A percentile compares a stretch with the other conserved stretches of the same genome.
Evolutionary conservation across 2,888 invertebrate species (phyloP).

Genomic region (Lepidochitona cinerea): DNA sequence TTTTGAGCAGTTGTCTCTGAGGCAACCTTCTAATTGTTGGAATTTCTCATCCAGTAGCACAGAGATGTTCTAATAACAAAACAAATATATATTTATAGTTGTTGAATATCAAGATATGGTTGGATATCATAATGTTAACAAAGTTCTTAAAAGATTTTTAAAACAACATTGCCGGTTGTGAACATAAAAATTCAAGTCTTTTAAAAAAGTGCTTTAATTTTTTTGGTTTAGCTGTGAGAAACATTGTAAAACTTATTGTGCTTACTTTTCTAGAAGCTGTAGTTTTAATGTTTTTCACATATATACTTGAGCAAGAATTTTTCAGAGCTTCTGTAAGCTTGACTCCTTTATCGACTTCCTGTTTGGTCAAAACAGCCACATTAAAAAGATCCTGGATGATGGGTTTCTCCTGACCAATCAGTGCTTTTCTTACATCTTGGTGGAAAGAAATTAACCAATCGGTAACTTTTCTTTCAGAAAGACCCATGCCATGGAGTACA

Average conservation of each 20-base stretch:
- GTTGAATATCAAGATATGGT: no score
- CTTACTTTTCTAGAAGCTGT: conserved; percentile 46
- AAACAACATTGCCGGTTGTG: no score
- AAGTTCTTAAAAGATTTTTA: no score
- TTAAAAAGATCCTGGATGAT: conserved; percentile 79
- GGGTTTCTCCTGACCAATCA: conserved; percentile 73
- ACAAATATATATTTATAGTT: no score
- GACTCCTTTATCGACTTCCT: conserved; percentile 78
- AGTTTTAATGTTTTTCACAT: conserved; percentile 76
- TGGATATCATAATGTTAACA: no score
- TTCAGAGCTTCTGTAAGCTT: conserved; percentile 74
- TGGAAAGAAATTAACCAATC: conserved; percentile 54
- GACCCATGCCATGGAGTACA: conserved; percentile 49
- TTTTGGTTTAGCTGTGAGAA: no score
- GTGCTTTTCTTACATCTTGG: conserved; percentile 31
- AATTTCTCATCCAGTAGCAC: neutral
- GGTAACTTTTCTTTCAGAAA: conserved; percentile 41
- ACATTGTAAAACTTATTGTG: no score
- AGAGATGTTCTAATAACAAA: neutral
- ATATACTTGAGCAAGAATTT: conserved; percentile 78
- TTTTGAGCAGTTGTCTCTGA: neutral
- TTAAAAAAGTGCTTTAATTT: no score
- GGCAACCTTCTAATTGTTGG: neutral
- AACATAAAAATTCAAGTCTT: no score
- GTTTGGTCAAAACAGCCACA: conserved; percentile 77